Base-by-base conservation (phyloP, 35 echinoderm and acorn worm species). In the Apostichopus parvimensis region DNA sequence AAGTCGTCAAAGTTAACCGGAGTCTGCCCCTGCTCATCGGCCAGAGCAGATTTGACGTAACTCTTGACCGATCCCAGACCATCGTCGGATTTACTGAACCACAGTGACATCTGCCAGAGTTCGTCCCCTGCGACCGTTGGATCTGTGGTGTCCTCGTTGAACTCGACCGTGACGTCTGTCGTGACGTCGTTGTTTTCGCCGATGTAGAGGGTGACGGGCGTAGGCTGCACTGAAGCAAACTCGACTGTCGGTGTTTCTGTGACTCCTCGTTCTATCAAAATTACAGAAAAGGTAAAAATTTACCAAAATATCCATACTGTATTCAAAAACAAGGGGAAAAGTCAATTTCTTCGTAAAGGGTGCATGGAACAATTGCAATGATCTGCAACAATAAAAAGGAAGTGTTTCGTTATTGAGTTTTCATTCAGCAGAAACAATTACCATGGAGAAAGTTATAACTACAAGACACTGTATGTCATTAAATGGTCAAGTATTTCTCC, bases 1-100 rank as follows among this genome's bases (percentile, higher is more conserved):
- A 88, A 88, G n/a, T 88, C 64, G 7, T 88, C 86, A 88, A 88
- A 88, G 62, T 88, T 72, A 25, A 88, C 86, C 64, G 86, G 86
- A 23, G 45, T 88, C 64, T 88, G 62, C 0, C 86, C 86, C 6
- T 88, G 86, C 53, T 34, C 86, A 72, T 73, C 86, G 7, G 57
- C 20, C 23, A 88, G n/a, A 9, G 86, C 86, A 7, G 57, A 66
- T 57, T 72, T 88, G 21, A 88, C 86, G 15, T 72, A 88, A n/a
- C 86, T 52, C 13, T 88, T 88, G 6, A 88, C 86, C 15, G 86
- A 72, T 68, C 86, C 86, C 62, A 72, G 28, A 0, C 86, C 86
- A 72, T 88, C 62, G 18, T 60, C 62, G 1, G 86, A 72, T 54
- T 88, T 88, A 54, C 86, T 88, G 86, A 88, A 88, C 86, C 86